phyloP scores from a whole-genome alignment of 2,888 invertebrate species.

The Netelia virgata region DNA sequence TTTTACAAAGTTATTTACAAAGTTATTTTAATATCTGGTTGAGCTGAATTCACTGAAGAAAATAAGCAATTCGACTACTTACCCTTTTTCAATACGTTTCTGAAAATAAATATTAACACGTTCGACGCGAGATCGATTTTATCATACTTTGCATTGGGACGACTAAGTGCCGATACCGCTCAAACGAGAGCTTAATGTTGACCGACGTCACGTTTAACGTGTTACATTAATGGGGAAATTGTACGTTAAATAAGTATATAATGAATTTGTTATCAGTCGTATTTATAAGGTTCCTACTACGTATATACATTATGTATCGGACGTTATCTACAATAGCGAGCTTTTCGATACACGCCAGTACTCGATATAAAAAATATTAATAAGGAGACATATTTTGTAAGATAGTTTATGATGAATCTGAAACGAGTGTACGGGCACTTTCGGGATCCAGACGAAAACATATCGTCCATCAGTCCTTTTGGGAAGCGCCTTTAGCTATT shows the following conservation, averaged over 20 bases:
- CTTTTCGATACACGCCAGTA: slow-evolving; percentile 26
- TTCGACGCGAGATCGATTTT: too few relatives aligned
- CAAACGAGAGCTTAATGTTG: too few relatives aligned
- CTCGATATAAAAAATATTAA: slow-evolving; percentile 66
- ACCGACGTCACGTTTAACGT: too few relatives aligned
- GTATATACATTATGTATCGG: slow-evolving; percentile 57
- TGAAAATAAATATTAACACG: too few relatives aligned
- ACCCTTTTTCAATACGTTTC: too few relatives aligned
- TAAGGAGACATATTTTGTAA: slow-evolving; percentile 51
- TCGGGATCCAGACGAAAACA: slow-evolving; percentile 28
- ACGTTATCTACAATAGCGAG: slow-evolving; percentile 5
- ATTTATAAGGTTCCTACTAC: slow-evolving; percentile 52
- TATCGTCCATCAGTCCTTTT: slow-evolving; percentile 8
- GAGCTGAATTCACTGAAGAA: too few relatives aligned
- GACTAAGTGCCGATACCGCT: too few relatives aligned
- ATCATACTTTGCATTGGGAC: too few relatives aligned
- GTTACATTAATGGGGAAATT: too few relatives aligned
- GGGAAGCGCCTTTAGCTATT: not conserved
- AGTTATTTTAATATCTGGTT: too few relatives aligned
- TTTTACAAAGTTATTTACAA: too few relatives aligned
- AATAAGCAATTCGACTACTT: too few relatives aligned
- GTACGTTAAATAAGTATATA: not conserved
- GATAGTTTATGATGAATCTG: slow-evolving; percentile 50
- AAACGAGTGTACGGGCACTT: slow-evolving; percentile 31
- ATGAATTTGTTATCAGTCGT: slow-evolving; percentile 46